A percentile compares a stretch with the other conserved stretches of the same genome.
phyloP scores from a whole-genome alignment of 2,113 vertebrate genomes.

The Mirounga angustirostris region DNA sequence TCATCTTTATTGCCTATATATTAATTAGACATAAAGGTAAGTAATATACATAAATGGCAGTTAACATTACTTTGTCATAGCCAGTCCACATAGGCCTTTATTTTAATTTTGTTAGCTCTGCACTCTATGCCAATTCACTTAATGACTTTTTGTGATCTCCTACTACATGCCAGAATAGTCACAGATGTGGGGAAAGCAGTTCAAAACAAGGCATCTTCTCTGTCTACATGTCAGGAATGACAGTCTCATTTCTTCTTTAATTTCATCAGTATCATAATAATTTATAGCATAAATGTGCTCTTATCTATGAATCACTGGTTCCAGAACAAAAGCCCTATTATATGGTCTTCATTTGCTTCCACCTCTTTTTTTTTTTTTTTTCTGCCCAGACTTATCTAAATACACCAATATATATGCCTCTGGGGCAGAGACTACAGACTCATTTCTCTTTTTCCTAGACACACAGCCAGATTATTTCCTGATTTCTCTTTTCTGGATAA shows the following conservation, averaged over 20 bases:
- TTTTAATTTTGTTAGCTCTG: not conserved
- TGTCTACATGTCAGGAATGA: not conserved
- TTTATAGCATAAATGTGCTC: not conserved
- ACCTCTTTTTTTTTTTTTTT: not conserved
- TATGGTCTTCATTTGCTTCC: not conserved
- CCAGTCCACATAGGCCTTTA: not conserved
- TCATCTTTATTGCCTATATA: not conserved
- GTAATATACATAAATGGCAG: not conserved
- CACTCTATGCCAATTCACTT: not conserved
- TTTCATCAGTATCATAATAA: not conserved
- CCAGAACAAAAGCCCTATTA: not conserved
- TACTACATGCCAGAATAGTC: not conserved
- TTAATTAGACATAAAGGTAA: not conserved
- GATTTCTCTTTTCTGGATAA: not conserved
- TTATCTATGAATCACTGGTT: not conserved
- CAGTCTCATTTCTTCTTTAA: not conserved
- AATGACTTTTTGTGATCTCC: not conserved
- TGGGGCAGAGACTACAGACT: not conserved
- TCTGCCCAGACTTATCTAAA: not conserved
- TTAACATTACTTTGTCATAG: not conserved
- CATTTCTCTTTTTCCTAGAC: not conserved
- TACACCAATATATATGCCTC: not conserved
- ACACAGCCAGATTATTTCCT: not conserved
- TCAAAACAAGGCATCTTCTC: not conserved
- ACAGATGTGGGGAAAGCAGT: not conserved